Base-by-base conservation (phyloP, 1,140 invertebrate genomes). In the Papilio polyxenes region DNA sequence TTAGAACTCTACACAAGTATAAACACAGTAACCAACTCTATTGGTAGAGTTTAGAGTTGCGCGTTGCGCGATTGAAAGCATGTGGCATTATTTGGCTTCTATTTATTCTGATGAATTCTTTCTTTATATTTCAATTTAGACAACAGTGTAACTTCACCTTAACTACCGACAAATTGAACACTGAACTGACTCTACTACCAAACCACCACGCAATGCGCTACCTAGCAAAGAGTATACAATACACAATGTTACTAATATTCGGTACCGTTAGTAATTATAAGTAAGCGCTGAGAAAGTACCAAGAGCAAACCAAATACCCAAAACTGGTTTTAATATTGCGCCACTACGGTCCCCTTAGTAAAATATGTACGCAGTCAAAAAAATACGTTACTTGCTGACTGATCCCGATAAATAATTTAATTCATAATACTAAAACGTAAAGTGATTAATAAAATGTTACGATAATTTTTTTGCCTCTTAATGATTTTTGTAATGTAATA, bases 121-220 rank as follows among this genome's bases (percentile, higher is more conserved):
- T 88, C 93, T 93, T 93, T 94, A 92, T 91, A 94, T 93, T 90
- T 93, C 92, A 94, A 92, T 89, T 88, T 80, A 84, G 83, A 83
- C 83, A 82, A 86, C 89, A 72, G 31, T 72, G 13, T 72, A 40
- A 72, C 13, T 72, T 72, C 31, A 72, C 9, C 20, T 31, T 65
- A 10, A 11, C 62, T 62, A 20, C 62, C 23, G 23, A 65, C 9
- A 72, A 37, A 37, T 72, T 13, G 65, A 72, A 72, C 65, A 72
- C 59, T 37, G 31, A 72, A 72, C 23, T 72, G 11, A 72, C 65
- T 37, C 23, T 72, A 69, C 31, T 82, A 89, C 87, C 89, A 87
- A 88, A 90, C 87, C 90, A 89, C 87, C 87, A 88, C 89, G 89
- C 92, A 91, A 87, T 92, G 90, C 87, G 87, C 87, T 87, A 89